Base-by-base conservation (phyloP, 2,797 vertebrate genomes). In the Pygocentrus nattereri region DNA sequence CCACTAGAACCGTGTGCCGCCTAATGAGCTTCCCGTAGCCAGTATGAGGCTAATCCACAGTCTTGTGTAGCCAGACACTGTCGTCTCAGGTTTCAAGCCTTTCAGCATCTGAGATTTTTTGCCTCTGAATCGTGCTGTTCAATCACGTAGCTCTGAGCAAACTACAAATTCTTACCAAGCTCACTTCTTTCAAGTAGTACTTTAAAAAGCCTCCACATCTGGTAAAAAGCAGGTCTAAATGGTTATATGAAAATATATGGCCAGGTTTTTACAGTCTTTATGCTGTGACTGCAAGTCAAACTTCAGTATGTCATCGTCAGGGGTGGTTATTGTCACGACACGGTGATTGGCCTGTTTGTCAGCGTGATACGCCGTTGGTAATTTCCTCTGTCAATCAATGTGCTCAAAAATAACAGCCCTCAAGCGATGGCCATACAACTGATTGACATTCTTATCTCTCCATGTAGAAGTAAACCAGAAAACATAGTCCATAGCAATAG, bases 21-120 rank as follows among this genome's bases (percentile, higher is more conserved):
- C 52, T 71, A 71, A 58, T 69, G 52, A 49, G 62, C 25, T 75
- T 15, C 25, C 62, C 65, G 18, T 59, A 69, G 49, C 49, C 62
- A 56, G 23, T 74, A 31, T 74, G 71, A 38, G 31, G 52, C 71
- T 74, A 58, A 80, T 67, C 50, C 50, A 58, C 62, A 49, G 34
- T 56, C 5, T 30, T 21, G 47, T 15, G 25, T 41, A 67, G 58
- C 34, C 34, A 74, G 38, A 49, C 62, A 58, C 12, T 67, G 23
- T 13, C 23, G 41, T 41, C 70, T 44, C 31, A 74, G 49, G 47
- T 70, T 69, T 49, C 64, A 81, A 74, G 31, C 31, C 16, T 50
- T 21, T 13, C 10, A 52, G 21, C 31, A n/a, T 50, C 23, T 38
- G n/a, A 30, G 15, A 10, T 21, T 58, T 47, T 68, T 74, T 18